Conservation (phyloP, 2,113 vertebrate genomes). For the Peucedramus taeniatus region DNA sequence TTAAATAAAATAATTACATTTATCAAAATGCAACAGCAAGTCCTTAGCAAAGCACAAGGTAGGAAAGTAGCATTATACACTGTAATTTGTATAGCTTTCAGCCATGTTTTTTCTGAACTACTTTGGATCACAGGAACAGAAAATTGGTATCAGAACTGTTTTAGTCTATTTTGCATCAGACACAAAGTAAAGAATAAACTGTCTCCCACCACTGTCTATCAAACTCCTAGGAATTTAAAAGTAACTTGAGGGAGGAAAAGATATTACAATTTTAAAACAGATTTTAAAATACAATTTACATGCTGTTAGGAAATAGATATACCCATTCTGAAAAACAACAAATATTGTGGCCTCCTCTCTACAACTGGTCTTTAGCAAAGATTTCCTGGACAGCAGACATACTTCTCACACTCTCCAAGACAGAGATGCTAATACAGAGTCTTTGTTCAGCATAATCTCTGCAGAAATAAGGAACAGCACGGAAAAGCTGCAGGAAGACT, state of each 20-base stretch:
- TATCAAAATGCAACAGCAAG: not conserved
- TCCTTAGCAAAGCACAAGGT: not conserved
- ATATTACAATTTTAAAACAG: not conserved
- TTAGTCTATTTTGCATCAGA: not conserved
- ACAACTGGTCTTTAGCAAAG: not conserved
- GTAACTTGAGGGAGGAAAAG: not conserved
- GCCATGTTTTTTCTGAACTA: not conserved
- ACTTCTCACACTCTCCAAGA: not conserved
- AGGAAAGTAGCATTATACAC: not conserved
- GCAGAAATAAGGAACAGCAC: not conserved
- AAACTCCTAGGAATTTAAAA: not conserved
- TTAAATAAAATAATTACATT: not conserved
- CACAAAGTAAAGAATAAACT: not conserved
- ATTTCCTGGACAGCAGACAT: not conserved
- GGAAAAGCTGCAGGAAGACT: not conserved
- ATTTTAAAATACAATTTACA: not conserved
- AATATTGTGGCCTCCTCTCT: not conserved
- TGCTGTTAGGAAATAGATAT: not conserved
- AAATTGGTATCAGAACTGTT: not conserved
- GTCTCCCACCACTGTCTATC: not conserved
- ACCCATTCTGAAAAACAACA: not conserved
- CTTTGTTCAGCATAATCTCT: not conserved
- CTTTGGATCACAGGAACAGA: not conserved
- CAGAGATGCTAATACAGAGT: not conserved
- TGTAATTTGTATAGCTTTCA: not conserved